These are phyloP conservation scores for Drosophila pseudoananassae DNA, from an alignment of 1,140 invertebrate genomes.

Conservation along the genomic window DNA sequence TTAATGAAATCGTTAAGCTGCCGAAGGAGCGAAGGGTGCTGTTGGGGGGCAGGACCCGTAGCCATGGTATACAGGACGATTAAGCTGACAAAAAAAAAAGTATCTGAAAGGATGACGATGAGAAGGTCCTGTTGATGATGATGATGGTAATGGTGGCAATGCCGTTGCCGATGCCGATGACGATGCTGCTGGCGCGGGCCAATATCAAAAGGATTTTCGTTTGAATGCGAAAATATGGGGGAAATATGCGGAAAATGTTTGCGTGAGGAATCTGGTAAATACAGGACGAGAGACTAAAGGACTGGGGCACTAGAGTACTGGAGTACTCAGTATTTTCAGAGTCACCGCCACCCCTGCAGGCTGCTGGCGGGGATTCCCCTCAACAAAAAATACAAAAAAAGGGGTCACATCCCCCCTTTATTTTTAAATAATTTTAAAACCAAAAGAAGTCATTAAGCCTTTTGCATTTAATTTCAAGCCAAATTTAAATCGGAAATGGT, in stretches of 20 bases:
- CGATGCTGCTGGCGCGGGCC: constrained; percentile 20
- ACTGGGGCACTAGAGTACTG: too few relatives aligned
- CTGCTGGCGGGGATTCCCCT: not conserved
- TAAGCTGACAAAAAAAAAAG: constrained; percentile 1
- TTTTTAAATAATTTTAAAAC: not conserved
- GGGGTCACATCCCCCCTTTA: not conserved
- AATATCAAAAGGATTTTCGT: constrained; percentile 45
- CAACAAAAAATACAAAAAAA: not conserved
- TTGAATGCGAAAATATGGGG: constrained; percentile 36
- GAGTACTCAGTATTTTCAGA: too few relatives aligned
- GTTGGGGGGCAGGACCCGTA: constrained; percentile 2
- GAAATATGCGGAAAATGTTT: constrained; percentile 38
- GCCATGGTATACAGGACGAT: constrained; percentile 21
- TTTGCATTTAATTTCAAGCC: constrained; percentile 14
- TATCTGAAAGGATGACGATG: not conserved
- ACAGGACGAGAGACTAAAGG: constrained; percentile 6
- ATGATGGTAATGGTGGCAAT: not conserved
- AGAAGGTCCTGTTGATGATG: constrained; percentile 4
- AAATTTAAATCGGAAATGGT: too few relatives aligned
- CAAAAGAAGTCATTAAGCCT: constrained; percentile 4
- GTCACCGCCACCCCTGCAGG: not conserved
- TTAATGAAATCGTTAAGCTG: constrained; percentile 44
- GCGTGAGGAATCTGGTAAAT: constrained; percentile 25
- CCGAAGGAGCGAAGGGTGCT: not conserved
- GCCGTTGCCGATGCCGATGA: constrained; percentile 3